Percentiles rank a stretch among this genome's conserved stretches.
phyloP scores from a whole-genome alignment of 1,140 invertebrate species.

The Rhagoletis zephyria region DNA sequence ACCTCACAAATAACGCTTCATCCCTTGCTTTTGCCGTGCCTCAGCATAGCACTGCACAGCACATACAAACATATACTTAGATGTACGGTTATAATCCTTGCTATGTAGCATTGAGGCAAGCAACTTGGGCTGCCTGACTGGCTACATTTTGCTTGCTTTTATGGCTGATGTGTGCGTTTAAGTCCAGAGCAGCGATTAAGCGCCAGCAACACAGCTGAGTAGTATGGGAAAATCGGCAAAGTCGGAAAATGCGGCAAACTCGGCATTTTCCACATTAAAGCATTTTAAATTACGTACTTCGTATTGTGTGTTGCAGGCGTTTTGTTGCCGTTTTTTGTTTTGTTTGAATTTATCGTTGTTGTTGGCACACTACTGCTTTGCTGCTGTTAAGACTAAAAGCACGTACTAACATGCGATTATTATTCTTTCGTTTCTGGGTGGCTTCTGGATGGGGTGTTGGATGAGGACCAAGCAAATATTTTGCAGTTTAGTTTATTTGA shows the following conservation, averaged over 20 bases:
- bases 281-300: conserved; percentile 29
- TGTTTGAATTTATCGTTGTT: background rate
- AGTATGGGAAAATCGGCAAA: background rate
- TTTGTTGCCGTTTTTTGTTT: conserved; percentile 1
- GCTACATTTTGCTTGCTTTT: conserved; percentile 14
- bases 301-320: conserved; percentile 4
- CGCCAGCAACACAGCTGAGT: conserved; percentile 17
- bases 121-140: conserved; percentile 13
- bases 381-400: conserved; percentile 22
- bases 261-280: conserved; percentile 48
- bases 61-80: background rate
- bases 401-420: conserved; percentile 42
- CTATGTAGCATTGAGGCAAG: background rate
- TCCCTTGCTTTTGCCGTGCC: background rate
- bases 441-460: background rate
- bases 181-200: conserved; percentile 46
- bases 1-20: background rate
- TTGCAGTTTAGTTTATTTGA: conserved; percentile 7
- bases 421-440: background rate
- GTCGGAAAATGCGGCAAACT: conserved; percentile 21
- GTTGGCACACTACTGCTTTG: conserved; percentile 16
- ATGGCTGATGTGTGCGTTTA: conserved; percentile 49
- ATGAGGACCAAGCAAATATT: background rate
- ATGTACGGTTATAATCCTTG: background rate
- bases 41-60: background rate